Conservation (phyloP, 2,888 invertebrate genomes). For the Noctua comes region DNA sequence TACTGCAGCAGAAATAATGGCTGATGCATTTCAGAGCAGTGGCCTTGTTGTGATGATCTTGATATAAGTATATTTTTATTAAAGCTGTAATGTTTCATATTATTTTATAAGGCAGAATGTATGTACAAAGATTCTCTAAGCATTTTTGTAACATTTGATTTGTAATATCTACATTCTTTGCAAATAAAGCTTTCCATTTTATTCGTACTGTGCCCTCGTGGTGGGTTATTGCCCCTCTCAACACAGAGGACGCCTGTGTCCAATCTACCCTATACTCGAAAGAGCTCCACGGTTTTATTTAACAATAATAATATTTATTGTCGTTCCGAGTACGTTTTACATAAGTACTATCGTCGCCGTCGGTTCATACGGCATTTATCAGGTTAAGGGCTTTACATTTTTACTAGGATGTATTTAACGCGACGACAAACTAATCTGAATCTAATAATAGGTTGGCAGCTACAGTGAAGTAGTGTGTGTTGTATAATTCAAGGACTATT, state of each 20-base stretch:
- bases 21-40: too few species aligned
- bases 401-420: too few species aligned
- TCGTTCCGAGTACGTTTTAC: background rate
- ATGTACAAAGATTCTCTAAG: too few species aligned
- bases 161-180: background rate
- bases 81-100: background rate
- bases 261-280: background rate
- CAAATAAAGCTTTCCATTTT: background rate
- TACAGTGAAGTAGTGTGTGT: too few species aligned
- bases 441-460: too few species aligned
- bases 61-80: background rate
- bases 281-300: background rate
- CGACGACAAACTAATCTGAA: too few species aligned
- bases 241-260: background rate
- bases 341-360: background rate
- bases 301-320: background rate
- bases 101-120: background rate
- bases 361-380: background rate
- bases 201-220: background rate
- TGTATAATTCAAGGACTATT: too few species aligned
- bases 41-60: too few species aligned
- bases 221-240: background rate
- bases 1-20: background rate
- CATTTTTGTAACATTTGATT: background rate
- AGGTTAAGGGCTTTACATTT: background rate